phyloP scores from a whole-genome alignment of 1,140 invertebrate genomes.

The Neodiprion lecontei region DNA sequence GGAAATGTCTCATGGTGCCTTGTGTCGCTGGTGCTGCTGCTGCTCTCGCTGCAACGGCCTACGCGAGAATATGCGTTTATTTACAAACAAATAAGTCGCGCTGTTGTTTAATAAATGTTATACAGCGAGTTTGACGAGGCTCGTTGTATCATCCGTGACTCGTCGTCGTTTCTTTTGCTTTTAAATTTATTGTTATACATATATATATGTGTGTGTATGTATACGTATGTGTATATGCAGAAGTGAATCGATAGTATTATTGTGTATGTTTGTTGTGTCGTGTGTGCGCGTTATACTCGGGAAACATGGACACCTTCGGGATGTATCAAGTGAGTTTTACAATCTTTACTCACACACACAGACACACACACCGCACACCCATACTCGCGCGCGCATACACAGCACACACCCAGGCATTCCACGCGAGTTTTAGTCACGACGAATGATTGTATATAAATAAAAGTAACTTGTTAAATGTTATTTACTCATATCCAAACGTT shows the following conservation, averaged over 20 bases:
- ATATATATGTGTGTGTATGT: not conserved
- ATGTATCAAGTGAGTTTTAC: conserved; percentile 58
- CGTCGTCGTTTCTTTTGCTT: too few relatives aligned
- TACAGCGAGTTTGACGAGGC: not conserved
- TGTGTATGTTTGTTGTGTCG: too few relatives aligned
- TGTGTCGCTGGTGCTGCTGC: too few relatives aligned
- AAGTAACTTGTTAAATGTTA: too few relatives aligned
- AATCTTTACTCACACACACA: not conserved
- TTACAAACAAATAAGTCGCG: not conserved
- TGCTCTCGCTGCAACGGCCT: not conserved
- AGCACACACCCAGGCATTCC: too few relatives aligned
- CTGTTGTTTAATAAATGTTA: not conserved
- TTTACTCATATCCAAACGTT: too few relatives aligned
- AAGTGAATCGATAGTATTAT: too few relatives aligned
- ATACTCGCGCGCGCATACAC: too few relatives aligned
- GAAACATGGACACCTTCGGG: conserved; percentile 56
- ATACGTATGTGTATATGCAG: not conserved
- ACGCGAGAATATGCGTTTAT: not conserved
- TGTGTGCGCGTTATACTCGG: not conserved
- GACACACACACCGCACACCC: not conserved
- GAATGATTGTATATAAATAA: too few relatives aligned
- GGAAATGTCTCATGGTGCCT: not conserved
- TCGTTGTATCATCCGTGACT: too few relatives aligned
- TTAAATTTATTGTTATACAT: not conserved
- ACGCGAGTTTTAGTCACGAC: too few relatives aligned